Evolutionary conservation across 2,113 vertebrate genomes (phyloP).

Genomic region (Bolborhynchus lineola): DNA sequence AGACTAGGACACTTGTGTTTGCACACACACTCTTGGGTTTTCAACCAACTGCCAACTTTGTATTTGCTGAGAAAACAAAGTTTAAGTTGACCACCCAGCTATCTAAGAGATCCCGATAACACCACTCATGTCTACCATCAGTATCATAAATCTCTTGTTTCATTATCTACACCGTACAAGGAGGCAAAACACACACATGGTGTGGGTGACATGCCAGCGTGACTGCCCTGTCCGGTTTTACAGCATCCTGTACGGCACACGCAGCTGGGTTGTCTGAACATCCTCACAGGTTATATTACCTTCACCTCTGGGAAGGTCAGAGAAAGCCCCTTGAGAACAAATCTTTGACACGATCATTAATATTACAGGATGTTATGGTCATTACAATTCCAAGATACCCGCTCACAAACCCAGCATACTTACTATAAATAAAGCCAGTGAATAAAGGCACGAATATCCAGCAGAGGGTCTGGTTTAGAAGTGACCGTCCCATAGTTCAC

Average conservation of each 20-base stretch:
- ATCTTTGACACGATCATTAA: not conserved
- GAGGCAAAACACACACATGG: slow-evolving; percentile 20
- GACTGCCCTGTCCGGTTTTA: not conserved
- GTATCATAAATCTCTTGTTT: slow-evolving; percentile 39
- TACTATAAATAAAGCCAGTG: slow-evolving; percentile 3
- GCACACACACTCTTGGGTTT: slow-evolving; percentile 32
- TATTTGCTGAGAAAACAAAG: slow-evolving; percentile 72
- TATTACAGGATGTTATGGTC: not conserved
- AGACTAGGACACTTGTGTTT: slow-evolving; percentile 45
- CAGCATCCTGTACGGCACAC: not conserved
- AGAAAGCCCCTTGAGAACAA: not conserved
- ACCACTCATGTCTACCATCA: slow-evolving; percentile 42
- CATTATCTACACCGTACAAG: not conserved
- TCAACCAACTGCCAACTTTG: slow-evolving; percentile 62
- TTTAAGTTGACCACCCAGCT: slow-evolving; percentile 71
- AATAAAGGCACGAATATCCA: slow-evolving; percentile 18
- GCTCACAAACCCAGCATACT: not conserved
- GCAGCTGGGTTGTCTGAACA: not conserved
- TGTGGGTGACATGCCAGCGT: slow-evolving; percentile 18
- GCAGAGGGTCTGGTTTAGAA: slow-evolving; percentile 17
- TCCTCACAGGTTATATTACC: not conserved
- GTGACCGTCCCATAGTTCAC: slow-evolving; percentile 5
- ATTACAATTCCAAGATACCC: not conserved
- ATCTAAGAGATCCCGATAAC: slow-evolving; percentile 64
- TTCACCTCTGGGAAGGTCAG: not conserved